These are phyloP conservation scores for Ericerus pela DNA, from an alignment of 1,140 invertebrate species.

Conservation along the genomic window DNA sequence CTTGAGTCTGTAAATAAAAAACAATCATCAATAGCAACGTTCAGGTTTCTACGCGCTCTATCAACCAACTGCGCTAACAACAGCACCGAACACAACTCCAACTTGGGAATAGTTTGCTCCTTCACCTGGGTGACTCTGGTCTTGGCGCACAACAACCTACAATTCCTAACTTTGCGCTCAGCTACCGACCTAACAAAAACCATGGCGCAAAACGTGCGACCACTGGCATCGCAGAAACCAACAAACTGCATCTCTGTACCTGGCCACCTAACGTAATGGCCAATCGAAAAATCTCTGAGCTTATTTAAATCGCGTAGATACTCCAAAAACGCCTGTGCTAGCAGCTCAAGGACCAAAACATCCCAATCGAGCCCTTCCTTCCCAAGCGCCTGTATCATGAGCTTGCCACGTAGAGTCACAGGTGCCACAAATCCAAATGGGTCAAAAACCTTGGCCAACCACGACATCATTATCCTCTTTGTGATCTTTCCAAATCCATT, in stretches of 20 bases:
- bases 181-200: slow-evolving; percentile 22
- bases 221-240: slow-evolving; percentile 28
- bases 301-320: slow-evolving; percentile 18
- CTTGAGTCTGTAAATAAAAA: slow-evolving; percentile 28
- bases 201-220: slow-evolving; percentile 24
- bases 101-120: slow-evolving; percentile 26
- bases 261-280: background rate
- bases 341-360: slow-evolving; percentile 19
- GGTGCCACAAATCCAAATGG: slow-evolving; percentile 26
- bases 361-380: slow-evolving; percentile 26
- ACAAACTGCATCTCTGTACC: slow-evolving; percentile 6
- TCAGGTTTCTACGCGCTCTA: slow-evolving; percentile 17
- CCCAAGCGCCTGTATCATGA: slow-evolving; percentile 28
- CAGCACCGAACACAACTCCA: slow-evolving; percentile 30
- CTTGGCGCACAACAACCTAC: slow-evolving; percentile 27
- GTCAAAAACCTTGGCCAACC: slow-evolving; percentile 26
- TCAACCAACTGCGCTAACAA: slow-evolving; percentile 23
- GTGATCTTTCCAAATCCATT: background rate
- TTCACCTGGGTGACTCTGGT: slow-evolving; percentile 28
- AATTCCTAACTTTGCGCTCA: slow-evolving; percentile 5
- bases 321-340: slow-evolving; percentile 19
- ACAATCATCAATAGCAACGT: slow-evolving; percentile 13
- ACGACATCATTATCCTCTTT: slow-evolving; percentile 23
- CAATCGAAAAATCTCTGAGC: background rate
- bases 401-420: slow-evolving; percentile 22